Conservation (phyloP, 1,140 invertebrate species). For the Heliconius melpomene region DNA sequence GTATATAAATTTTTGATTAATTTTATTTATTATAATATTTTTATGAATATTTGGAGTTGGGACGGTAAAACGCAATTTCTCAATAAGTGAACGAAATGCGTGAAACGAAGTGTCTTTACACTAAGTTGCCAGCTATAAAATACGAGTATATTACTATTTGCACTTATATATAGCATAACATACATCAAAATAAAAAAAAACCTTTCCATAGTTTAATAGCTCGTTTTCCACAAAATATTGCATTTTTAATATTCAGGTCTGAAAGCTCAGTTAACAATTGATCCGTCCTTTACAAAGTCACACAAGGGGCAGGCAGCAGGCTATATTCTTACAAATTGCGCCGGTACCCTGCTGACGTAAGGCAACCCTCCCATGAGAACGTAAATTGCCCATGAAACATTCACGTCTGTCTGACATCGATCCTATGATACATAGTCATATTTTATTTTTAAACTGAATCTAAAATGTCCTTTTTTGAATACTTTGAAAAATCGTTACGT, state of each 20-base stretch:
- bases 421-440: constrained; percentile 20
- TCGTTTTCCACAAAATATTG: neutral
- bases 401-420: constrained; percentile 34
- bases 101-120: too few species aligned
- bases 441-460: neutral
- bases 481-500: neutral
- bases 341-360: constrained; percentile 10
- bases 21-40: neutral
- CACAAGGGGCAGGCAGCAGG: constrained; percentile 6
- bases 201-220: neutral
- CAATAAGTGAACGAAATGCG: too few species aligned
- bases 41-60: too few species aligned
- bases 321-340: constrained; percentile 14
- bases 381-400: constrained; percentile 53
- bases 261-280: constrained; percentile 11
- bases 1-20: neutral
- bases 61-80: too few species aligned
- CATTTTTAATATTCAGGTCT: neutral
- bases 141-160: too few species aligned
- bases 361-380: constrained; percentile 18
- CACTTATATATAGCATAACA: neutral
- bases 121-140: too few species aligned
- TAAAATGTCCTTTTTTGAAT: neutral
- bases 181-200: neutral
- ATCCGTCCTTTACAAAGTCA: constrained; percentile 6